phyloP scores from a whole-genome alignment of 37 sponge, comb jelly and placozoan species.

The Eunapius fragilis region DNA sequence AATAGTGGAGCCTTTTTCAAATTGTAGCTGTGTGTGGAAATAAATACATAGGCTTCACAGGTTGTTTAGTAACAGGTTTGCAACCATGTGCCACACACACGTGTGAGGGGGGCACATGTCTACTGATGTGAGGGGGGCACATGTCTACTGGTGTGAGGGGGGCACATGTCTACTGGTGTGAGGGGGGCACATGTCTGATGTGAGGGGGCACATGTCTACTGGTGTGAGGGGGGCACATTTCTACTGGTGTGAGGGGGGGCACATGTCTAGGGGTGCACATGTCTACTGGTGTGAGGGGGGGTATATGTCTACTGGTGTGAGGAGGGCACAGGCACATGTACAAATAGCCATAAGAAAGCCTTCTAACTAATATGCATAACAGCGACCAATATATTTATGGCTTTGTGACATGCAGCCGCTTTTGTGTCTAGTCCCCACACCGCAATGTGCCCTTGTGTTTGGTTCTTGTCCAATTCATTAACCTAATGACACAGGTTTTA shows the following conservation, averaged over 20 bases:
- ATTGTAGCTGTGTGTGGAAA: conserved; percentile 60
- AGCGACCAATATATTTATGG: background rate
- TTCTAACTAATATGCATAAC: background rate
- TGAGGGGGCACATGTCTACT: background rate
- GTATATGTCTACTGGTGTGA: background rate
- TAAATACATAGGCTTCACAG: too few relatives aligned
- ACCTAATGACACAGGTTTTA: too few relatives aligned
- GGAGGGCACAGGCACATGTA: background rate
- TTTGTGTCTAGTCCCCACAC: background rate
- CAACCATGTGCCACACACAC: too few relatives aligned
- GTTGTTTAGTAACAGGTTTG: too few relatives aligned
- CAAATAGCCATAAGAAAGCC: background rate
- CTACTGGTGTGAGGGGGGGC: too few relatives aligned
- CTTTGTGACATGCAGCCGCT: too few relatives aligned
- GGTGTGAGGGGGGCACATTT: too few relatives aligned
- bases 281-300: background rate
- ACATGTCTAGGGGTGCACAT: too few relatives aligned
- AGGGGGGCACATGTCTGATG: background rate
- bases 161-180: background rate
- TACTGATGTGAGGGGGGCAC: background rate
- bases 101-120: too few relatives aligned
- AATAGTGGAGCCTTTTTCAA: conserved; percentile 83
- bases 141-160: background rate
- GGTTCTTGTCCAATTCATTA: too few relatives aligned
- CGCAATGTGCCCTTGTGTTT: too few relatives aligned